Conservation (phyloP, 2,888 invertebrate genomes). For the Chorisops tibialis region DNA sequence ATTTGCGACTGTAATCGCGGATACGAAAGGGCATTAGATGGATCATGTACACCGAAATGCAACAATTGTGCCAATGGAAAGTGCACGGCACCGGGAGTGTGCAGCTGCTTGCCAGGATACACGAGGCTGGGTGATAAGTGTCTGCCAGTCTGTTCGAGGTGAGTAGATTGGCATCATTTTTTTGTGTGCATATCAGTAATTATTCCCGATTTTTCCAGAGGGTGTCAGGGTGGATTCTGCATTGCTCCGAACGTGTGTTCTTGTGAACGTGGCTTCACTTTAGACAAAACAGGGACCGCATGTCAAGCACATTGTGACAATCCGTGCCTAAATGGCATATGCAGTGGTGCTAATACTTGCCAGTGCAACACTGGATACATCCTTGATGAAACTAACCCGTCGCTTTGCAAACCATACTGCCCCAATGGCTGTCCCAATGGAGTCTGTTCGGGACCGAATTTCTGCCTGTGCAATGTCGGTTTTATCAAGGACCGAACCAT, state of each 20-base stretch:
- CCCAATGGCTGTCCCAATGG: conserved; percentile 72
- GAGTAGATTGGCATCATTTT: conserved; percentile 26
- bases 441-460: conserved; percentile 67
- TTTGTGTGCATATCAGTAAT: neutral
- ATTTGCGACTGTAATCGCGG: conserved; percentile 49
- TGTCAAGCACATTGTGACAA: conserved; percentile 59
- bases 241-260: conserved; percentile 49
- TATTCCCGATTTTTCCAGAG: conserved; percentile 36
- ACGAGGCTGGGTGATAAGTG: conserved; percentile 44
- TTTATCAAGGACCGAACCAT: conserved; percentile 45
- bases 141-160: conserved; percentile 47
- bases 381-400: conserved; percentile 46
- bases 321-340: conserved; percentile 67
- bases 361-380: conserved; percentile 57
- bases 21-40: conserved; percentile 42
- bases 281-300: conserved; percentile 45
- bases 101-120: conserved; percentile 59
- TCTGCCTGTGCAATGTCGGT: conserved; percentile 70
- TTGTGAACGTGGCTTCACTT: conserved; percentile 42
- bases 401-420: conserved; percentile 61
- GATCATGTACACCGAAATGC: conserved; percentile 37
- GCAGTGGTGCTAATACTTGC: conserved; percentile 63
- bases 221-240: conserved; percentile 50
- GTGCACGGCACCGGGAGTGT: conserved; percentile 60
- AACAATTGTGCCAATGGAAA: conserved; percentile 54